Evolutionary conservation across 1,140 invertebrate species (phyloP), one percentile per base, ranked within the genome.

Genomic region (Drosophila novamexicana): DNA sequence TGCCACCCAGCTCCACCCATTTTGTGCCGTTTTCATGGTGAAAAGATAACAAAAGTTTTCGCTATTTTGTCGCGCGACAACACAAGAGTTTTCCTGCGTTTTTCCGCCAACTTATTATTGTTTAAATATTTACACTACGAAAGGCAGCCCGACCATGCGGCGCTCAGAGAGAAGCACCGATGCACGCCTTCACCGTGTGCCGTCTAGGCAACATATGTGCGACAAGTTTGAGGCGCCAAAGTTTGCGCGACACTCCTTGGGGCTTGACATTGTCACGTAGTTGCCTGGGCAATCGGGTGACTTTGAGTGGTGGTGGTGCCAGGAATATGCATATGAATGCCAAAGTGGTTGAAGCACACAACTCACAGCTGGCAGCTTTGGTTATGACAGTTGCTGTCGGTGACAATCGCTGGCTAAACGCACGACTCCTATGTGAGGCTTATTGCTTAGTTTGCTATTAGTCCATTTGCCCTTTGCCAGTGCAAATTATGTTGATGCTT

Each of bases 101-200:
- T 89, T 89, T 84, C 84, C 77, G 85, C 77, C 71, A 89, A 84
- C 77, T 89, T 89, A 89, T 89, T 89, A 89, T 89, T 89, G 84
- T 89, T 89, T 89, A 89, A 89, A 89, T 89, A 89, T 89, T 89
- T 89, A 89, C 85, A 84, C 77, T 70, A 72, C 63, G 44, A 82
- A 79, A 73, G 67, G 29, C 45, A 37, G 49, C 8, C 16, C 0
- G 9, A 42, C 12, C 10, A 32, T 4, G 22, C 22, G 22, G 22
- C 22, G 49, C 22, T n/a, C 7, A 50, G 6, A 12, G 7, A 52
- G 12, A 5, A 12, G 6, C 39, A 53, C 8, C 52, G 5, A 7
- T 36, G 14, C 34, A 8, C 32, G 22, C 22, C 29, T 8, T 4
- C 37, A 32, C 16, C 47, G 49, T 67, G 59, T 58, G 56, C 39